Evolutionary conservation across 2,797 vertebrate species (phyloP), one percentile per base, ranked within the genome.

Genomic region (Masticophis lateralis): DNA sequence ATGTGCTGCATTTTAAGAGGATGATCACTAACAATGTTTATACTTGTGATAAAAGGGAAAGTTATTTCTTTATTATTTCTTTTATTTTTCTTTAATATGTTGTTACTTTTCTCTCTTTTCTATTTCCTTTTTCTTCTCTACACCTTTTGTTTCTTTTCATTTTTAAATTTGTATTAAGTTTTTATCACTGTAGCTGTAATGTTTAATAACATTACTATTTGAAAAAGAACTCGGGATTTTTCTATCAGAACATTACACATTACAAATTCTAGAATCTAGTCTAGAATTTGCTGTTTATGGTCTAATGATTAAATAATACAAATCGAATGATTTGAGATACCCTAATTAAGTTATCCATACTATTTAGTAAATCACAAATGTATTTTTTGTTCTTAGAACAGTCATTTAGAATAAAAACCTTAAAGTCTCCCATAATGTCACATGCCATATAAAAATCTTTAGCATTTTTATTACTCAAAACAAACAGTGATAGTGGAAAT

Each of bases 341-440:
- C 88, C 87, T 91, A 66, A 90, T 86, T 87, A 79, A 90, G 86
- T 91, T 79, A 92, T 27, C 79, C 27, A 28, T 66, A 74, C 0
- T 25, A 69, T 28, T 61, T 37, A 91, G 92, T 53, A 89, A 92
- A 95, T 86, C 61, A 74, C 57, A 4, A 61, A 59, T 57, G 16
- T 5, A 79, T 37, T 27, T 61, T 61, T 86, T 1, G 2, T 59
- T 59, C 89, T 88, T 93, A 87, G 69, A 32, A 89, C 92, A 94
- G 87, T 92, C 27, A 55, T 7, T 61, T 12, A 32, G 27, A 16
- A 16, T 37, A 61, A 91, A 90, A 0, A 20, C n/a, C 79, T 91
- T 93, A 90, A 55, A 59, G 88, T 51, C 9, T 37, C 4, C 14
- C 7, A 25, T 43, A 74, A 20, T 22, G 12, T 37, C 32, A 63